Conservation (phyloP, 2,888 invertebrate species). For the Platycnemis pennipes region DNA sequence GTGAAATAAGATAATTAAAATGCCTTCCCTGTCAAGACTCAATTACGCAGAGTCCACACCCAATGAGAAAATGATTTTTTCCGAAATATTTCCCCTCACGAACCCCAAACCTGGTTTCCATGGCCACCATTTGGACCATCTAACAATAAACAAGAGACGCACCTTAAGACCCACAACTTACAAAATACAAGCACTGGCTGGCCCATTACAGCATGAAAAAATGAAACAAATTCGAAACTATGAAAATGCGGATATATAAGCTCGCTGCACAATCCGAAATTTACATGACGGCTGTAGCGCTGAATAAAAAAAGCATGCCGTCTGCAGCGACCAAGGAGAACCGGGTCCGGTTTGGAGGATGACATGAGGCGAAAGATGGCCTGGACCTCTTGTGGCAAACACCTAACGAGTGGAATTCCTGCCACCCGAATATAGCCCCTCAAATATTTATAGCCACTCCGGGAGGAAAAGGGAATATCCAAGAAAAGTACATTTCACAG, state of each 20-base stretch:
- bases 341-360: constrained; percentile 29
- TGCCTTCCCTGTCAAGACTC: too few relatives aligned
- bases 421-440: neutral
- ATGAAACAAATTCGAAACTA: neutral
- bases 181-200: too few relatives aligned
- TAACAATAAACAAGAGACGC: too few relatives aligned
- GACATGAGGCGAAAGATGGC: neutral
- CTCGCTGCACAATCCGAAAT: neutral
- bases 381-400: neutral
- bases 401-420: neutral
- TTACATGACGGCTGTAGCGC: neutral
- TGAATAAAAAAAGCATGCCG: neutral
- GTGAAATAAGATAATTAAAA: too few relatives aligned
- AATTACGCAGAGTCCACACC: too few relatives aligned
- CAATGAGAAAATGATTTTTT: too few relatives aligned
- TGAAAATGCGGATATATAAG: neutral
- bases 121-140: too few relatives aligned
- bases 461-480: neutral
- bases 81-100: too few relatives aligned
- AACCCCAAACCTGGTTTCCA: too few relatives aligned
- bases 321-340: constrained; percentile 46
- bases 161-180: too few relatives aligned
- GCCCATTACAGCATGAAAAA: too few relatives aligned
- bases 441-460: neutral
- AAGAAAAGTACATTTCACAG: neutral